A percentile compares a stretch with the other conserved stretches of the same genome.
phyloP scores from a whole-genome alignment of 2,888 invertebrate genomes.

The Galerucella pusilla region DNA sequence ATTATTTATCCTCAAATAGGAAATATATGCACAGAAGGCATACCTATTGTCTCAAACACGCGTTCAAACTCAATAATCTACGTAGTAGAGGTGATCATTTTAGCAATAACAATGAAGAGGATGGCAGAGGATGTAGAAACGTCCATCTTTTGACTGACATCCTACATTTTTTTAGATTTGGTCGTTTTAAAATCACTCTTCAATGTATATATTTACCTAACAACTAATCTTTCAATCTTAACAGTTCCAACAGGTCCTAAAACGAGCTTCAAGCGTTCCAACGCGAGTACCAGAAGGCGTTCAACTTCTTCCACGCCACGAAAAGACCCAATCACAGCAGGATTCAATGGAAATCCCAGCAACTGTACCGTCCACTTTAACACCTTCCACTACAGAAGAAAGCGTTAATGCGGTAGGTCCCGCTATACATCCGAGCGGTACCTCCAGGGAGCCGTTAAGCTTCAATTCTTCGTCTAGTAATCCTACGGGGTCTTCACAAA shows the following conservation, averaged over 20 bases:
- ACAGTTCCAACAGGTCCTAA: conserved; percentile 68
- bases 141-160: too few species aligned
- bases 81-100: too few species aligned
- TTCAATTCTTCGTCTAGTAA: conserved; percentile 67
- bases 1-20: too few species aligned
- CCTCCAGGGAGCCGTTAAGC: conserved; percentile 72
- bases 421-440: conserved; percentile 39
- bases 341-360: conserved; percentile 66
- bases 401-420: conserved; percentile 47
- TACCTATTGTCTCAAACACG: too few species aligned
- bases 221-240: not conserved
- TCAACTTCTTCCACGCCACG: conserved; percentile 66
- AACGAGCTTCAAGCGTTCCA: conserved; percentile 80
- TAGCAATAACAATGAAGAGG: too few species aligned
- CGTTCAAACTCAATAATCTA: too few species aligned
- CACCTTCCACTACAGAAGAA: conserved; percentile 68
- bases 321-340: conserved; percentile 73
- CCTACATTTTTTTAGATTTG: too few species aligned
- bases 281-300: conserved; percentile 67
- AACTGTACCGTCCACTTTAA: conserved; percentile 60
- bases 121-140: too few species aligned
- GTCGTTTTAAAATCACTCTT: not conserved
- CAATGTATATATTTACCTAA: not conserved
- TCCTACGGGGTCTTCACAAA: conserved; percentile 63
- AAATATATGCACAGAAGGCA: too few species aligned